Evolutionary conservation across 2,888 invertebrate species (phyloP), one percentile per base, ranked within the genome.

Genomic region (Dysmachus trigonus): DNA sequence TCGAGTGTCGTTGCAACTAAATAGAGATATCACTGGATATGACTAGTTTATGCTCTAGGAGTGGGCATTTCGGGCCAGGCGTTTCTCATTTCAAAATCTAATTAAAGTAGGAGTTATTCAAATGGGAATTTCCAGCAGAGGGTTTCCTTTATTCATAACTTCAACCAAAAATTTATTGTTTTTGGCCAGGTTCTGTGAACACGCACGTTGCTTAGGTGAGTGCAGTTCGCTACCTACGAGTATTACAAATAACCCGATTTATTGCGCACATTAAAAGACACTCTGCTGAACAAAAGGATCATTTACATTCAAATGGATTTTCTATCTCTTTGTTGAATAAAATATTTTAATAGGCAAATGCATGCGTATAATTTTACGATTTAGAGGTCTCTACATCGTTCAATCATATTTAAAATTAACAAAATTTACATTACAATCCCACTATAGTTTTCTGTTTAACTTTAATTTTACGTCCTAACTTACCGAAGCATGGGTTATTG

Each of bases 51-150:
- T 62, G 62, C 27, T 62, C 6, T 3, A 8, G 22, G 1, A 53
- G 53, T 53, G 72, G 27, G 31, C 72, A 15, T 35, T 74, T 33
- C 38, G 33, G 35, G 6, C 10, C 8, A n/a, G 33, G 18, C 22
- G 13, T 76, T 76, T 76, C 22, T 76, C 35, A 41, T 76, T 73
- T 41, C 13, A 33, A 18, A 76, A 76, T 76, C 38, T 76, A 76
- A 76, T 76, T 76, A 76, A 76, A 38, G 35, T 18, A 22, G 2
- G 38, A 76, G 76, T 76, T 76, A 76, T 76, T 76, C 76, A 76
- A 76, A 76, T 76, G 76, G 38, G 13, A 76, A 76, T 76, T 76
- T 76, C 76, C 76, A 38, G 27, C 22, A 41, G 3, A 76, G 38
- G 41, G 8, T 76, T 18, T 33, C 10, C 3, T 38, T 76, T 38